These are phyloP conservation scores for Macquaria australasica DNA, from an alignment of 2,113 vertebrate genomes.

Conservation along the genomic window DNA sequence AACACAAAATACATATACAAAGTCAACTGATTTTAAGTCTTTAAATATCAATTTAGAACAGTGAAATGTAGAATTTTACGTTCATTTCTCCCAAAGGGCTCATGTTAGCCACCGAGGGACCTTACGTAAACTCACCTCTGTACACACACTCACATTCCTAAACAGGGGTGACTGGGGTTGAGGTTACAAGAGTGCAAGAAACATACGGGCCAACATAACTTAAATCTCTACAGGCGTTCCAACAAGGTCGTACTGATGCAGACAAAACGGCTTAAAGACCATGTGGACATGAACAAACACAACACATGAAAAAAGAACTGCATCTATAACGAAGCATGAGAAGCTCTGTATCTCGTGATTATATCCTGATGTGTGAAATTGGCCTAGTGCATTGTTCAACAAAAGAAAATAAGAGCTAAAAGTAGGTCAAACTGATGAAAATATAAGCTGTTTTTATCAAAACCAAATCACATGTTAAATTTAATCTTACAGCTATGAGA, in stretches of 20 bases:
- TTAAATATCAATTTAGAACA: conserved; percentile 25
- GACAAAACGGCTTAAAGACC: background rate
- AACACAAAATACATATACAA: background rate
- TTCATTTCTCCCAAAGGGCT: background rate
- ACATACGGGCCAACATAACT: conserved; percentile 34
- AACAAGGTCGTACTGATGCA: conserved; percentile 3
- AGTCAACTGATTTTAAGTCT: background rate
- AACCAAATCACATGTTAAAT: background rate
- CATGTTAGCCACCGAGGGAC: background rate
- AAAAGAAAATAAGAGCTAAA: conserved; percentile 29
- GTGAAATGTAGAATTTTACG: background rate
- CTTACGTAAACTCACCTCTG: conserved; percentile 42
- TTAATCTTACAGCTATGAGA: background rate
- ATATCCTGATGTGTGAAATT: conserved; percentile 2
- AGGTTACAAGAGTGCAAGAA: conserved; percentile 45
- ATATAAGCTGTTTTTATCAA: background rate
- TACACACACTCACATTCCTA: conserved; percentile 55
- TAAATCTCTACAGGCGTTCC: conserved; percentile 41
- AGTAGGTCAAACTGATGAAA: conserved; percentile 17
- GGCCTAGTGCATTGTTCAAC: background rate
- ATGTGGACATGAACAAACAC: background rate
- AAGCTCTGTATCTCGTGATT: background rate
- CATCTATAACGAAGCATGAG: background rate
- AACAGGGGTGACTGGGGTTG: conserved; percentile 24
- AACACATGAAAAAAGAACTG: background rate